phyloP scores from a whole-genome alignment of 2,797 vertebrate genomes.

The Gymnoscopelus microlampas region DNA sequence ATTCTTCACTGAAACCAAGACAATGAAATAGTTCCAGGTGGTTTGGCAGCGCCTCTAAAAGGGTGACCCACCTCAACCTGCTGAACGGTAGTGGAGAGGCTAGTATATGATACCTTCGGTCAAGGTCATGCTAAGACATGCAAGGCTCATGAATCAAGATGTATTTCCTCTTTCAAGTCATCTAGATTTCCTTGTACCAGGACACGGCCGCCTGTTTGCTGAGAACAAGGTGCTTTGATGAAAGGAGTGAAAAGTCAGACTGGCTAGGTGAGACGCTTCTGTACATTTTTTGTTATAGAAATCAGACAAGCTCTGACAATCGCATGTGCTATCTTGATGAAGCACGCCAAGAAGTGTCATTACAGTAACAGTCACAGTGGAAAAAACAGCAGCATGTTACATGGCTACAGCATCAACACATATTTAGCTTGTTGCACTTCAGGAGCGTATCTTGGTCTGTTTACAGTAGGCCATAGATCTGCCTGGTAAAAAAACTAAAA shows the following conservation, averaged over 20 bases:
- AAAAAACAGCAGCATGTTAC: too few relatives aligned
- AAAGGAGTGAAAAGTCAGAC: conserved; percentile 1
- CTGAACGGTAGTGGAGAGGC: background rate
- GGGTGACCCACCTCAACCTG: background rate
- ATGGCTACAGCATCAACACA: too few relatives aligned
- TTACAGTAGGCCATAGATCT: too few relatives aligned
- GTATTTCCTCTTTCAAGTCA: conserved; percentile 18
- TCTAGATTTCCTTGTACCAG: conserved; percentile 20
- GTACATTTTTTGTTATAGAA: conserved; percentile 10
- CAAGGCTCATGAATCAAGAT: background rate
- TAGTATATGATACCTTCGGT: background rate
- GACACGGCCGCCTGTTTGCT: background rate
- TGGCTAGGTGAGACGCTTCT: conserved; percentile 24
- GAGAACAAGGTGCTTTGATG: conserved; percentile 23
- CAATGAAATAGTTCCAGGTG: background rate
- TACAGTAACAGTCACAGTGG: too few relatives aligned
- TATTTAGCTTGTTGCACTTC: too few relatives aligned
- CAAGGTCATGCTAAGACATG: background rate
- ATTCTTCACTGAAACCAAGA: conserved; percentile 2
- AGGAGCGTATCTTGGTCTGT: too few relatives aligned
- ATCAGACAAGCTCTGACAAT: conserved; percentile 43
- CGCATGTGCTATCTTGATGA: conserved; percentile 10
- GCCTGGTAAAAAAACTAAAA: too few relatives aligned
- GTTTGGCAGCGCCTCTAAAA: background rate
- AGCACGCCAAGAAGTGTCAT: too few relatives aligned